Conservation (phyloP, 2,888 invertebrate genomes). For the Kryphioiulus occultus region DNA sequence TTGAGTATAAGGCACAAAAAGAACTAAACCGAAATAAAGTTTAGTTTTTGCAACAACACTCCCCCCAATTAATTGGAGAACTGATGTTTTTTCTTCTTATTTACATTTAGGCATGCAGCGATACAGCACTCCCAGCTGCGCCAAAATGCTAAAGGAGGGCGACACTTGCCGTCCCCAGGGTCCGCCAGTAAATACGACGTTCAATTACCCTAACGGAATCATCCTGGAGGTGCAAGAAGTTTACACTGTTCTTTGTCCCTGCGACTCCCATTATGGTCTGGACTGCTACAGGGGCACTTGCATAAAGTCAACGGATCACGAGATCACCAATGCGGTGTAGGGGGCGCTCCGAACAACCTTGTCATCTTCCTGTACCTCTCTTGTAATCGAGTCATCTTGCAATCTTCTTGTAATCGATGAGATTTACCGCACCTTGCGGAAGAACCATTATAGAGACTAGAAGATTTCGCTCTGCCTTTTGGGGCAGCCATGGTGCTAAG, state of each 20-base stretch:
- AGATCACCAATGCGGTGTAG: slow-evolving; percentile 1
- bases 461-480: too few species aligned
- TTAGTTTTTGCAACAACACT: too few species aligned
- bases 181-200: not conserved
- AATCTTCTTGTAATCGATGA: too few species aligned
- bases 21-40: too few species aligned
- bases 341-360: not conserved
- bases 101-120: slow-evolving; percentile 48
- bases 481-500: too few species aligned
- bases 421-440: too few species aligned
- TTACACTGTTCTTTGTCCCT: slow-evolving; percentile 46
- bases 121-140: slow-evolving; percentile 48
- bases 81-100: not conserved
- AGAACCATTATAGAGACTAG: too few species aligned
- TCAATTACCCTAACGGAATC: slow-evolving; percentile 46
- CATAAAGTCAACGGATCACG: not conserved
- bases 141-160: not conserved
- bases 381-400: too few species aligned
- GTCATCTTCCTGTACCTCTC: not conserved
- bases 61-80: not conserved
- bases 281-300: not conserved
- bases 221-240: not conserved
- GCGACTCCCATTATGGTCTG: slow-evolving; percentile 1
- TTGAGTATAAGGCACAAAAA: too few species aligned
- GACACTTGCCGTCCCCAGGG: not conserved